Conservation (phyloP, 37 sponge, comb jelly and placozoan species). For the Bolinopsis microptera region DNA sequence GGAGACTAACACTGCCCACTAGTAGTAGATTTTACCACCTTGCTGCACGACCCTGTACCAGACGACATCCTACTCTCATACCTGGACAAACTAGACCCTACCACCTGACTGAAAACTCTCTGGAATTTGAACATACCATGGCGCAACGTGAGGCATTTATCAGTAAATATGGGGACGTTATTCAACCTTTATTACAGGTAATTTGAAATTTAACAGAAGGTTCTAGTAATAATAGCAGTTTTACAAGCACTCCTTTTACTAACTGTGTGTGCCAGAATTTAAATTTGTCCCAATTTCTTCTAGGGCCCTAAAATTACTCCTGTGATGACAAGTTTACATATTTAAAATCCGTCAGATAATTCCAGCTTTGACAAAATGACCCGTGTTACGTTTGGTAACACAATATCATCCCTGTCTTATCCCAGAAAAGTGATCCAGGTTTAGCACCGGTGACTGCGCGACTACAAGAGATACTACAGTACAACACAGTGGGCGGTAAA, state of each 20-base stretch:
- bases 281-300: too few relatives aligned
- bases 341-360: too few relatives aligned
- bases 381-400: too few relatives aligned
- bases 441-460: not conserved
- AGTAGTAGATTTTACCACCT: not conserved
- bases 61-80: not conserved
- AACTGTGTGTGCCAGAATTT: too few relatives aligned
- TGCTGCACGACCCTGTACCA: not conserved
- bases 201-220: too few relatives aligned
- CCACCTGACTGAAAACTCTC: not conserved
- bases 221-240: too few relatives aligned
- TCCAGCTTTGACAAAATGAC: too few relatives aligned
- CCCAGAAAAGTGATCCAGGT: not conserved
- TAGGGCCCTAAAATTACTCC: too few relatives aligned
- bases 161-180: not conserved
- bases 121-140: not conserved
- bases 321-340: too few relatives aligned
- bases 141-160: not conserved
- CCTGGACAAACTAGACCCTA: not conserved
- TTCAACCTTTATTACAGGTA: constrained; percentile 16
- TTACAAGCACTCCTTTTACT: too few relatives aligned
- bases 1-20: not conserved
- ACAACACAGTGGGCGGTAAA: constrained; percentile 42
- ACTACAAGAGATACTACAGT: not conserved
- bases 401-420: too few relatives aligned